A percentile compares a stretch with the other conserved stretches of the same genome.
Conservation (phyloP, 1,140 invertebrate species). For the Lineus longissimus region DNA sequence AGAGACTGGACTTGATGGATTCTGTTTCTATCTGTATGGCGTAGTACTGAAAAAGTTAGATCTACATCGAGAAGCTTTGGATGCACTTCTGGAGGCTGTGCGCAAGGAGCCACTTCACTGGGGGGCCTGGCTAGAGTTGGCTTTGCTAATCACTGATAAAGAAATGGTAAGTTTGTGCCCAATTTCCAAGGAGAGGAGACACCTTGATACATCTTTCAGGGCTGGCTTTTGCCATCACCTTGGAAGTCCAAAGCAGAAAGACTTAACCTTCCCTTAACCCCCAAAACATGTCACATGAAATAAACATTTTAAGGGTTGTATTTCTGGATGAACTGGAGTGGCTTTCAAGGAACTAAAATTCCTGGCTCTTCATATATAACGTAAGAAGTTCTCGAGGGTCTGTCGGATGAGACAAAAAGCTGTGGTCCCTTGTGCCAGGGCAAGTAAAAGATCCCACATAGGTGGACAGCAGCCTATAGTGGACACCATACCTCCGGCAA, state of each 20-base stretch:
- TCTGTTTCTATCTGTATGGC: conserved; percentile 84
- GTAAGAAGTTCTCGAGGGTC: neutral
- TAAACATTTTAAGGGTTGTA: too few species aligned
- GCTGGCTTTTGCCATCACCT: neutral
- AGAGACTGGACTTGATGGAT: conserved; percentile 70
- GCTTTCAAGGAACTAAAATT: too few species aligned
- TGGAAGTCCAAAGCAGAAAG: neutral
- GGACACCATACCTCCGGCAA: too few species aligned
- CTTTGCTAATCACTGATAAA: conserved; percentile 76
- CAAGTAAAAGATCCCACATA: too few species aligned
- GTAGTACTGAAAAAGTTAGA: conserved; percentile 86
- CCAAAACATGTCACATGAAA: neutral
- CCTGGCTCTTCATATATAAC: too few species aligned
- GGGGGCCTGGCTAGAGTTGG: conserved; percentile 91
- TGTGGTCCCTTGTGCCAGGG: too few species aligned
- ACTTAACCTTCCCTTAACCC: neutral
- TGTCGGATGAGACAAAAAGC: too few species aligned
- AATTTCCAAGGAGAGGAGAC: too few species aligned
- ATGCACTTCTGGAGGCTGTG: conserved; percentile 75
- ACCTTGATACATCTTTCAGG: neutral
- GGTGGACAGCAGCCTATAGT: too few species aligned
- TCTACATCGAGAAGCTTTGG: conserved; percentile 67
- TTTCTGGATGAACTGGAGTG: too few species aligned
- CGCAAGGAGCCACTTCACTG: conserved; percentile 78
- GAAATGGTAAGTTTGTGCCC: conserved; percentile 56